Evolutionary conservation across 2,888 invertebrate species (phyloP), one percentile per base, ranked within the genome.

Genomic region (Cyclophora punctaria): DNA sequence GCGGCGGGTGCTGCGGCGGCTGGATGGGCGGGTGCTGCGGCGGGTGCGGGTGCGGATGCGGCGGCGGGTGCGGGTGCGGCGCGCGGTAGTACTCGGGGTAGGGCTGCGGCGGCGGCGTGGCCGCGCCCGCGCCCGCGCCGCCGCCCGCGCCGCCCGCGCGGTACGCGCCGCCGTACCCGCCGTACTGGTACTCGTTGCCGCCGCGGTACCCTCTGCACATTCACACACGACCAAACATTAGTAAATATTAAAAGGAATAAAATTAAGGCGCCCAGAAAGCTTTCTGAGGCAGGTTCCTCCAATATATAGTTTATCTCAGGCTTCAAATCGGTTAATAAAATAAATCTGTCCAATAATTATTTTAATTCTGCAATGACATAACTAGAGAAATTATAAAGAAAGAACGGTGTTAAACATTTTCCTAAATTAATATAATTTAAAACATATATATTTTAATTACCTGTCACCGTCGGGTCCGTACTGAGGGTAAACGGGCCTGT

Each of bases 401-500:
- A 7, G 3, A 3, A 41, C 41, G 0, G 5, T 7, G 3, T 7
- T 7, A 41, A 41, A 41, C 5, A 41, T 41, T 2, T 3, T 5
- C 41, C 41, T 20, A 20, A 20, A 20, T 20, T 1, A 1, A 20
- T 20, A 20, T 20, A 20, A 20, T 20, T 1, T 1, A 2, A 20
- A 20, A 20, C n/a, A n/a, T n/a, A n/a, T n/a, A n/a, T n/a, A 20
- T 20, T 20, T 20, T 20, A 72, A n/a, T 77, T 80, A 93, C 93
- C 92, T 91, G 89, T 92, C 92, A 60, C 92, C 92, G 52, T 90
- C 90, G 48, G 93, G 91, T 58, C 93, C 93, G 69, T 94, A 93
- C 65, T 94, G 93, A 69, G 94, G 94, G 74, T 94, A 94, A 69
- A 94, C 93, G 70, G 93, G 94, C 89, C 94, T 92, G 80, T 93